Evolutionary conservation across 2,113 vertebrate species (phyloP).

Genomic region (Mellivora capensis): DNA sequence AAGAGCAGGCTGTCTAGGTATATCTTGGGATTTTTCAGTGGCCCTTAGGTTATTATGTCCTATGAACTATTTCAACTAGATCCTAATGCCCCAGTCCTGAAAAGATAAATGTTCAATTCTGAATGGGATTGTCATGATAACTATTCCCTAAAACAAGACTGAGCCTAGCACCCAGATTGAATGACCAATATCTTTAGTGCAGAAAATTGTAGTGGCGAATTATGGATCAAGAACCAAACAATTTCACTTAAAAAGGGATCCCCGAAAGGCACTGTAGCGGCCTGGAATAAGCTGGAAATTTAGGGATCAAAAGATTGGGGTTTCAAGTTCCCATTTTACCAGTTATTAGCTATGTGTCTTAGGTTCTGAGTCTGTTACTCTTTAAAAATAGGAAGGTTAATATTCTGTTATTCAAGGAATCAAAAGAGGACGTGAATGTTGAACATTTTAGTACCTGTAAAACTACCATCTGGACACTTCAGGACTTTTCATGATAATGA

Average conservation of each 20-base stretch:
- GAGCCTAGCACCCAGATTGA: neutral
- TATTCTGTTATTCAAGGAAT: neutral
- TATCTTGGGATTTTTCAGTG: neutral
- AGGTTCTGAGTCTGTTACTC: neutral
- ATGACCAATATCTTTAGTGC: neutral
- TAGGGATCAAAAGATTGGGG: neutral
- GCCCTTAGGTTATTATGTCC: neutral
- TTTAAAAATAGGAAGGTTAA: neutral
- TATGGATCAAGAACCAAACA: neutral
- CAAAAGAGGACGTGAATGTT: neutral
- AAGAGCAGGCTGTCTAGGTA: neutral
- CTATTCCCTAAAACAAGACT: neutral
- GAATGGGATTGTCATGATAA: neutral
- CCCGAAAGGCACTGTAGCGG: no score
- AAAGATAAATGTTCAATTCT: neutral
- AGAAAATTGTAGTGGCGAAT: neutral
- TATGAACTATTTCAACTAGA: neutral
- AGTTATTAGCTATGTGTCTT: neutral
- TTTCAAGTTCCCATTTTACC: neutral
- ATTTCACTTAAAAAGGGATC: neutral
- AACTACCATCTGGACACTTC: neutral
- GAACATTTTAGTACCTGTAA: neutral
- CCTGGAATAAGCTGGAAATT: neutral
- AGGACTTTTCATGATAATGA: neutral
- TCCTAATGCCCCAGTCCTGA: neutral